phyloP scores from a whole-genome alignment of 2,113 vertebrate genomes.

The zebrafish (Danio rerio) region DNA sequence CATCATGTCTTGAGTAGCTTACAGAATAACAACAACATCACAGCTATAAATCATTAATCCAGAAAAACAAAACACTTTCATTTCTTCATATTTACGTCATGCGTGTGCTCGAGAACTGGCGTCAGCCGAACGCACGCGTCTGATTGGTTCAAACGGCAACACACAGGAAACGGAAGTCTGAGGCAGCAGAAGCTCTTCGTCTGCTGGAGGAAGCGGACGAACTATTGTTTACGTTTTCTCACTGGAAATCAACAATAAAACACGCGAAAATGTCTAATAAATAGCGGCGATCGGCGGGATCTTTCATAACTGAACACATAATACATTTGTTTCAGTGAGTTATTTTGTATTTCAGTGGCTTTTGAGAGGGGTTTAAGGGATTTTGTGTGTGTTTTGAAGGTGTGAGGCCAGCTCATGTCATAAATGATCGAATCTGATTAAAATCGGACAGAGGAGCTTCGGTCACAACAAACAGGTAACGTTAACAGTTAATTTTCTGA shows the following conservation, averaged over 20 bases:
- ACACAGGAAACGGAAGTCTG: slow-evolving; percentile 37
- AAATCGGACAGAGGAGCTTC: slow-evolving; percentile 4
- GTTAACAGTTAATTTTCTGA: not conserved
- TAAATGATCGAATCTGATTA: slow-evolving; percentile 10
- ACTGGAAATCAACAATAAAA: not conserved
- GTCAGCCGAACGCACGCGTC: not conserved
- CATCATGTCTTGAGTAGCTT: too few relatives aligned
- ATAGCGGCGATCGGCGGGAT: not conserved
- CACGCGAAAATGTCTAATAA: not conserved
- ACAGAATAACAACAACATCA: too few relatives aligned
- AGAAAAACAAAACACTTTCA: too few relatives aligned
- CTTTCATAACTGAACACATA: too few relatives aligned
- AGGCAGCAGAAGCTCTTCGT: not conserved
- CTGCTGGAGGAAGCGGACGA: slow-evolving; percentile 3
- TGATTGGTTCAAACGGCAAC: slow-evolving; percentile 7
- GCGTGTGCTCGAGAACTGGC: not conserved
- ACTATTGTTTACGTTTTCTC: slow-evolving; percentile 43
- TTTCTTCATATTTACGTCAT: not conserved
- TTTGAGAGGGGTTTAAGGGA: slow-evolving; percentile 12
- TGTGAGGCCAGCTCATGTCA: slow-evolving; percentile 2
- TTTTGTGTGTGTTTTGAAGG: slow-evolving; percentile 2
- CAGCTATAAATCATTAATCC: too few relatives aligned
- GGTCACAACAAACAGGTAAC: slow-evolving; percentile 15
- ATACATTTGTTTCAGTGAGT: not conserved
- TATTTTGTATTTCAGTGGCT: not conserved